These are phyloP conservation scores for Nematopogon swammerdamellus DNA, from an alignment of 2,888 invertebrate species.

Conservation along the genomic window DNA sequence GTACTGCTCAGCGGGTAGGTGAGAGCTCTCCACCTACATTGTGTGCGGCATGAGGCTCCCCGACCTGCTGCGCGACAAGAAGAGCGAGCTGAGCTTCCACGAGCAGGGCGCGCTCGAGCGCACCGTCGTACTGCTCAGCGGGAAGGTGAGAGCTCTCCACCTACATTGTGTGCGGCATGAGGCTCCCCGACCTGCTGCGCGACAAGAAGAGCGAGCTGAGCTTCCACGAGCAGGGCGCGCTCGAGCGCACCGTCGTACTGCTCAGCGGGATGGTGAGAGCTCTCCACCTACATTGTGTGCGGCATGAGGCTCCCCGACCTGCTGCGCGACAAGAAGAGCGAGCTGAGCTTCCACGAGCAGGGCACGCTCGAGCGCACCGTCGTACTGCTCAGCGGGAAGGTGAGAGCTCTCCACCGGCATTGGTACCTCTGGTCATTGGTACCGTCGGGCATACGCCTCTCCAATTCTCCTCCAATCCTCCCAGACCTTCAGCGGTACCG, in stretches of 20 bases:
- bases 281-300: conserved; percentile 21
- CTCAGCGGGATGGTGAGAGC: conserved; percentile 61
- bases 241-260: conserved; percentile 57
- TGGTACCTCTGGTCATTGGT: too few species aligned
- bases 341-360: conserved; percentile 43
- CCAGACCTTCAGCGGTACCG: too few species aligned
- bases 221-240: conserved; percentile 47
- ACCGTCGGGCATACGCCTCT: too few species aligned
- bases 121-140: conserved; percentile 59
- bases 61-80: conserved; percentile 50
- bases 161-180: conserved; percentile 34
- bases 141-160: conserved; percentile 44
- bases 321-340: conserved; percentile 46
- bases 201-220: conserved; percentile 48
- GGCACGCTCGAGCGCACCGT: conserved; percentile 58
- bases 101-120: conserved; percentile 55
- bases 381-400: conserved; percentile 62
- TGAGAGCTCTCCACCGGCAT: too few species aligned
- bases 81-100: conserved; percentile 42
- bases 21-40: conserved; percentile 5
- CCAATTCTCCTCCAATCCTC: too few species aligned
- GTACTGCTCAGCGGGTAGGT: conserved; percentile 64
- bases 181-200: conserved; percentile 48
- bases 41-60: conserved; percentile 49
- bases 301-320: conserved; percentile 49